Conservation (phyloP, 2,888 invertebrate species). For the Trissoscelio sp. region DNA sequence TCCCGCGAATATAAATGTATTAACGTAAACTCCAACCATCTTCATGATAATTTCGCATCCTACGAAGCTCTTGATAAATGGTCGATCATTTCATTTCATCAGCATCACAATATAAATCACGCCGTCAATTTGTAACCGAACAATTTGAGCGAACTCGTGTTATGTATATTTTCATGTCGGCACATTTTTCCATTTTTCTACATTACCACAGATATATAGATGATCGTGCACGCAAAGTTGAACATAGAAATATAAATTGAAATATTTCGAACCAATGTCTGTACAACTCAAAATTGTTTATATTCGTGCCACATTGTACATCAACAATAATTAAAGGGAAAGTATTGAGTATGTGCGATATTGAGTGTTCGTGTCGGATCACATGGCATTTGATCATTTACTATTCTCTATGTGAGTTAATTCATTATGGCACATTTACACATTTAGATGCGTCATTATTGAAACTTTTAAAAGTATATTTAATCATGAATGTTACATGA, state of each 20-base stretch:
- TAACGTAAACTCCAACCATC: not conserved
- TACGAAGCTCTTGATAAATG: slow-evolving; percentile 1
- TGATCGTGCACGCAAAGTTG: slow-evolving; percentile 3
- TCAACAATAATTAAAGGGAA: slow-evolving; percentile 18
- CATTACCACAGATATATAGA: slow-evolving; percentile 24
- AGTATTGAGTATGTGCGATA: slow-evolving; percentile 24
- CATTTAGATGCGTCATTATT: not conserved
- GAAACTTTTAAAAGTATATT: not conserved
- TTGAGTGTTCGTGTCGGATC: slow-evolving; percentile 19
- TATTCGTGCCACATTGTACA: not conserved
- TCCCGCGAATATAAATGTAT: not conserved
- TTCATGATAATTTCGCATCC: not conserved
- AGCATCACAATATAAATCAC: slow-evolving; percentile 5
- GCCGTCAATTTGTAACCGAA: not conserved
- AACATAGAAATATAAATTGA: slow-evolving; percentile 25
- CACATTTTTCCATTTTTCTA: slow-evolving; percentile 12
- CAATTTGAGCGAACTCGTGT: not conserved
- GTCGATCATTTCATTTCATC: not conserved
- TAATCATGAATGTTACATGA: not conserved
- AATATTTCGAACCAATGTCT: slow-evolving; percentile 1
- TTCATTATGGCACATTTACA: too few relatives aligned
- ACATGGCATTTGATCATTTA: slow-evolving; percentile 38
- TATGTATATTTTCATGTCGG: slow-evolving; percentile 17
- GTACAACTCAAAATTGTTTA: not conserved
- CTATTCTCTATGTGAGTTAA: not conserved